Conservation (phyloP, 2,797 vertebrate species). For the Bothrops alternatus region DNA sequence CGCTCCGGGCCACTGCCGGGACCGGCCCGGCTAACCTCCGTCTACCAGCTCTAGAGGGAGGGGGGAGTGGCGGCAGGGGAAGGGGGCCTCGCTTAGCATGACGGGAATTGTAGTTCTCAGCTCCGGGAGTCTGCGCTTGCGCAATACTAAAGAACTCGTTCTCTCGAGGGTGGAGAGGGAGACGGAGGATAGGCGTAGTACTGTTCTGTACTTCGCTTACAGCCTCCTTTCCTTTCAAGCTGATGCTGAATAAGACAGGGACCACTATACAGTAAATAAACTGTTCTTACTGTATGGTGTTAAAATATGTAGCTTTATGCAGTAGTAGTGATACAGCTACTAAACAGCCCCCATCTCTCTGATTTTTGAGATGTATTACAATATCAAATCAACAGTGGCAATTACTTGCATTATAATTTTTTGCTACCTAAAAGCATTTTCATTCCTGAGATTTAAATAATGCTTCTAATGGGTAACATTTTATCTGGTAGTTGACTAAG, state of each 20-base stretch:
- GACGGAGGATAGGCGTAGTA: accelerated
- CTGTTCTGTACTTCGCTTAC: accelerated
- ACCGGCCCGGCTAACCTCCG: not conserved
- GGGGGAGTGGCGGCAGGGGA: not conserved
- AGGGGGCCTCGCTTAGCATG: not conserved
- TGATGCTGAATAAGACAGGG: not conserved
- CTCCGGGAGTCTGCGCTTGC: not conserved
- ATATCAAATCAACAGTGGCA: not conserved
- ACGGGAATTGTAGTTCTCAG: conserved; percentile 47
- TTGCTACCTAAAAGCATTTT: not conserved
- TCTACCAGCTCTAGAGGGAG: not conserved
- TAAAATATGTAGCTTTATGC: not conserved
- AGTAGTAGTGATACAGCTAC: not conserved
- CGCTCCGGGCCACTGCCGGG: conserved; percentile 12
- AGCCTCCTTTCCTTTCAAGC: not conserved
- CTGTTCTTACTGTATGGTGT: not conserved
- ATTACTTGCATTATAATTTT: not conserved
- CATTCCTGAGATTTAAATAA: not conserved
- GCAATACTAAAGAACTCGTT: no score
- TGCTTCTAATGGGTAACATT: not conserved
- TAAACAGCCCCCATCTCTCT: not conserved
- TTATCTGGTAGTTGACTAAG: not conserved
- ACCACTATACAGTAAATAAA: no score
- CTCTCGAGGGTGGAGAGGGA: no score
- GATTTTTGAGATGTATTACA: not conserved